Percentiles rank a stretch among this genome's conserved stretches.
These are phyloP conservation scores for Sarcoramphus papa DNA, from an alignment of 2,797 vertebrate species.

Conservation along the genomic window DNA sequence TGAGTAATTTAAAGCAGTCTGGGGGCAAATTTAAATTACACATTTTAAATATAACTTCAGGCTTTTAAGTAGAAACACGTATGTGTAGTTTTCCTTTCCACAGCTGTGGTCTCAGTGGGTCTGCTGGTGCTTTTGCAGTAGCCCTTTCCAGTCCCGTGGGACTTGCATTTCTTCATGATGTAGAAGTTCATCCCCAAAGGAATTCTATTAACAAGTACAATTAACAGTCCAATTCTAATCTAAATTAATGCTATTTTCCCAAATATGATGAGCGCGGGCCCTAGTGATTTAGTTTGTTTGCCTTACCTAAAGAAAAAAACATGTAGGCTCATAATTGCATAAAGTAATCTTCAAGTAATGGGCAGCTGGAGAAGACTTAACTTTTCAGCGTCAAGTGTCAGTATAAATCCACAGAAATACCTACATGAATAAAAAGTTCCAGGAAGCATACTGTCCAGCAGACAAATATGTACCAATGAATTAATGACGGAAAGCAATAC, in stretches of 20 bases:
- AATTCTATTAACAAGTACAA: constrained; percentile 2
- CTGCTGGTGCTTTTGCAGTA: constrained; percentile 43
- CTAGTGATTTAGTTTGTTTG: constrained; percentile 12
- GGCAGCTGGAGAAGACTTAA: neutral
- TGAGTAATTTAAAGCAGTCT: constrained; percentile 76
- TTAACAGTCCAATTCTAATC: neutral
- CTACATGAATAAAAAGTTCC: constrained; percentile 5
- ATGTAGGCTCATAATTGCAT: constrained; percentile 9
- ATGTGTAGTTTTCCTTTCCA: constrained; percentile 49
- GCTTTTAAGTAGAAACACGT: constrained; percentile 48
- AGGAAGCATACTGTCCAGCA: constrained; percentile 2
- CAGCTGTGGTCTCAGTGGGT: constrained; percentile 46
- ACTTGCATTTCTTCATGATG: neutral
- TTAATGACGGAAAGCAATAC: neutral
- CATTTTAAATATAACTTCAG: constrained; percentile 68
- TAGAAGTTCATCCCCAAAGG: neutral
- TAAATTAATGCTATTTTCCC: constrained; percentile 27
- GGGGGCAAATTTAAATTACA: constrained; percentile 75
- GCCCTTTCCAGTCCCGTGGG: neutral
- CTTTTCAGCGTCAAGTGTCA: constrained; percentile 28
- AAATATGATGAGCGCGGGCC: neutral
- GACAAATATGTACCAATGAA: neutral
- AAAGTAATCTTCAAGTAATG: constrained; percentile 25
- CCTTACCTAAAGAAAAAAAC: constrained; percentile 5
- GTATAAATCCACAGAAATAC: constrained; percentile 16